These are phyloP conservation scores for Eucriotettix oculatus DNA, from an alignment of 2,888 invertebrate species.

Conservation along the genomic window DNA sequence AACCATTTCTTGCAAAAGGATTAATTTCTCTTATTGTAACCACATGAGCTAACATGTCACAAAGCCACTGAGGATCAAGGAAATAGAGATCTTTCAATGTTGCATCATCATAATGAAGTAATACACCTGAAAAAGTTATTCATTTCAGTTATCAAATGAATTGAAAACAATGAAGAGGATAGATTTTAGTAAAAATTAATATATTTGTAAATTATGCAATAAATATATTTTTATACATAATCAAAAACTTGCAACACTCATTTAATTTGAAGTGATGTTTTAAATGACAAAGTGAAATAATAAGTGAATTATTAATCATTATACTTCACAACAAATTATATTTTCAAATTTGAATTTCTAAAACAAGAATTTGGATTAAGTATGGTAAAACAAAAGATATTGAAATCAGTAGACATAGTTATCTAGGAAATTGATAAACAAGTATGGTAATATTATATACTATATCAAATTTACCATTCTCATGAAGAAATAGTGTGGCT, in stretches of 20 bases:
- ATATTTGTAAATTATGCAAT: too few species aligned
- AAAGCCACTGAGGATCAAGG: conserved; percentile 95
- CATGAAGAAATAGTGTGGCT: conserved; percentile 92
- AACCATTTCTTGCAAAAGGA: conserved; percentile 77
- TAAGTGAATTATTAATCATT: too few species aligned
- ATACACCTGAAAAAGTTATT: conserved; percentile 42
- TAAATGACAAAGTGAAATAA: too few species aligned
- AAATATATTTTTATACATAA: too few species aligned
- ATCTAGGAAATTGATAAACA: not conserved
- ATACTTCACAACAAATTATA: too few species aligned
- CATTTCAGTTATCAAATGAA: not conserved
- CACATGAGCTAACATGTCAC: conserved; percentile 92
- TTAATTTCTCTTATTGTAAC: conserved; percentile 95
- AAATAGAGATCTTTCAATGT: conserved; percentile 90
- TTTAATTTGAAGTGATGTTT: too few species aligned
- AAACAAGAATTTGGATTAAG: too few species aligned
- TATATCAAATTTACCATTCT: conserved; percentile 51
- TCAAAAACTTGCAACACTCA: too few species aligned
- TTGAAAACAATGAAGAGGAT: not conserved
- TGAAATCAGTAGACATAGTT: too few species aligned
- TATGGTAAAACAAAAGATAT: too few species aligned
- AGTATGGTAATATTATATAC: not conserved
- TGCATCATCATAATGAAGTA: conserved; percentile 88
- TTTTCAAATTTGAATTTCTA: too few species aligned
- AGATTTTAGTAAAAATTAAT: too few species aligned